Evolutionary conservation across 1,140 invertebrate genomes (phyloP).

Genomic region (Zelostemma sp.): DNA sequence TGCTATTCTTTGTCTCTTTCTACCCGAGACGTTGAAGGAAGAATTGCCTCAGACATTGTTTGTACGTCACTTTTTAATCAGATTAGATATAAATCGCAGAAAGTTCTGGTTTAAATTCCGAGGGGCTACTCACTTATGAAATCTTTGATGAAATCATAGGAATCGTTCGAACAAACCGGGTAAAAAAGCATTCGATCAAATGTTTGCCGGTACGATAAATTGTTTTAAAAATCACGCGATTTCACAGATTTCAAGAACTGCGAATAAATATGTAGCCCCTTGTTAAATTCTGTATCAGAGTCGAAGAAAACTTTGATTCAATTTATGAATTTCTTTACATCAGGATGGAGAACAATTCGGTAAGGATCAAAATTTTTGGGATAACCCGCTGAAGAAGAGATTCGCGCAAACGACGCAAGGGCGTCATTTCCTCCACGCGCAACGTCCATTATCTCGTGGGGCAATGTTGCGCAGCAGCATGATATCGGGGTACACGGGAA

Average conservation of each 20-base stretch:
- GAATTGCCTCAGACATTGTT: conserved; percentile 81
- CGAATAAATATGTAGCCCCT: too few species aligned
- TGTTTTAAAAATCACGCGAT: too few species aligned
- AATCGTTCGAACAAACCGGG: too few species aligned
- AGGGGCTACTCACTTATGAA: too few species aligned
- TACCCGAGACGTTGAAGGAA: conserved; percentile 84
- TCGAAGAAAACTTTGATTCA: too few species aligned
- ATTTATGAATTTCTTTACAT: neutral
- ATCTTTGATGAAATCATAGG: too few species aligned
- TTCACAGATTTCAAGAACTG: too few species aligned
- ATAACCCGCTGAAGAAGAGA: conserved; percentile 17
- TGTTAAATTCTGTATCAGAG: too few species aligned
- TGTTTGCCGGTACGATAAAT: too few species aligned
- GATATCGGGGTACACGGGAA: conserved; percentile 31
- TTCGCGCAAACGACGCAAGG: neutral
- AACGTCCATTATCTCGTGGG: conserved; percentile 14
- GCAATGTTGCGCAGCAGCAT: conserved; percentile 31
- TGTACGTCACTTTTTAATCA: neutral
- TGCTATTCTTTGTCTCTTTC: conserved; percentile 76
- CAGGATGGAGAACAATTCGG: conserved; percentile 35
- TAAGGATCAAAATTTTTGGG: conserved; percentile 27
- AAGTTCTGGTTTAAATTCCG: too few species aligned
- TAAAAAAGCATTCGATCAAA: too few species aligned
- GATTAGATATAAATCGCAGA: too few species aligned
- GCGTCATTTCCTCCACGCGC: conserved; percentile 27